These are phyloP conservation scores for Cloeon dipterum DNA, from an alignment of 2,888 invertebrate genomes.

Conservation along the genomic window DNA sequence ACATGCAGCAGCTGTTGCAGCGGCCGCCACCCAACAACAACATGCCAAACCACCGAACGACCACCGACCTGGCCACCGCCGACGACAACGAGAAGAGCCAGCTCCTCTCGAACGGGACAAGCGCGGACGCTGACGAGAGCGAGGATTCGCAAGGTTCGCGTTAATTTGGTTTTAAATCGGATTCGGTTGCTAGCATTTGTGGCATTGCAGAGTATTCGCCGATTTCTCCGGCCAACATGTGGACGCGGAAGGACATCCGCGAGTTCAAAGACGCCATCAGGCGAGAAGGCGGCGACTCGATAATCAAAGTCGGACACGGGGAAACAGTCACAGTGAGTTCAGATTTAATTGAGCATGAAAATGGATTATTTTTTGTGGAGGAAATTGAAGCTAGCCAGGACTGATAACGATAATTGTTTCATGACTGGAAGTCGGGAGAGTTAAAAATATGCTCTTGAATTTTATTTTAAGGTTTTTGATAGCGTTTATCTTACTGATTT, in stretches of 20 bases:
- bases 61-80: not conserved
- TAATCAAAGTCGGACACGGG: conserved; percentile 84
- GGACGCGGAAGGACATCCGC: conserved; percentile 76
- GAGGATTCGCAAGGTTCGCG: conserved; percentile 9
- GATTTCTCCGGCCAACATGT: conserved; percentile 70
- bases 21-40: conserved; percentile 18
- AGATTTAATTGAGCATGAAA: too few species aligned
- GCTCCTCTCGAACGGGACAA: conserved; percentile 8
- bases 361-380: not conserved
- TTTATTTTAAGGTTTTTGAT: too few species aligned
- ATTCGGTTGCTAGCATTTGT: too few species aligned
- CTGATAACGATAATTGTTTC: not conserved
- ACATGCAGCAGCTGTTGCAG: conserved; percentile 79
- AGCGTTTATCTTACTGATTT: too few species aligned
- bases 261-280: conserved; percentile 77
- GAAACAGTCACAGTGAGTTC: conserved; percentile 74
- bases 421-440: too few species aligned
- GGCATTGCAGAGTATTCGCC: conserved; percentile 19
- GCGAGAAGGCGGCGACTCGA: conserved; percentile 61
- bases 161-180: too few species aligned
- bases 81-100: not conserved
- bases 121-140: conserved; percentile 11
- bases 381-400: not conserved
- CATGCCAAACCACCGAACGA: not conserved
- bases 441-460: too few species aligned